Base-by-base conservation (phyloP, 2,113 vertebrate genomes). In the Catharus bicknelli region DNA sequence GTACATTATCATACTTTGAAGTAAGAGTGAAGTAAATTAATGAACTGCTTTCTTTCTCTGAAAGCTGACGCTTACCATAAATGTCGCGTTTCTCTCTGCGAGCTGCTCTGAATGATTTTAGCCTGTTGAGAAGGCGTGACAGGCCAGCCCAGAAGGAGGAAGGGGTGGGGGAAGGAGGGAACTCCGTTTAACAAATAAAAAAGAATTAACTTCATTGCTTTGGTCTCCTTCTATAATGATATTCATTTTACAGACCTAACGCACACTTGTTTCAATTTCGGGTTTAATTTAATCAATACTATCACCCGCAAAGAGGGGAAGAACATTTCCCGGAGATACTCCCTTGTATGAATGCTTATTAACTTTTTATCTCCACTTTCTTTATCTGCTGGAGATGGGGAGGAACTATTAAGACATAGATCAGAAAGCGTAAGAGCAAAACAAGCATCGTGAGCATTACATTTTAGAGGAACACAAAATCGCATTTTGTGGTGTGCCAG, bases 71-170 rank as follows among this genome's bases (percentile, higher is more conserved):
- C 95, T 98, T 97, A 97, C 97, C 97, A 98, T 98, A 97, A 98
- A 98, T 97, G 98, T 97, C 96, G 95, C 95, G 97, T 97, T 98
- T 97, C 97, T 97, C 97, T 90, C 96, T 43, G 93, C 93, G 96
- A 97, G 97, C 95, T 90, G 93, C 97, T 98, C 98, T 98, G 97
- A 98, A 97, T 98, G 97, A 98, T 98, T 98, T 98, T 97, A 98
- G 98, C 98, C 98, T 98, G 98, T 98, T 98, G 98, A 97, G 97
- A 98, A 98, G 99, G 99, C 98, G 98, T 98, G 98, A 97, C 98
- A 97, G 98, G 97, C 97, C 98, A 98, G 98, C 98, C 98, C 98
- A 97, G 98, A 95, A 98, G 98, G 98, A 98, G 98, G 98, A 98
- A 98, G 97, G 98, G 98, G 98, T 97, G 98, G 98, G 93, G 97